These are phyloP conservation scores for Lepilemur septentrionalis DNA, from an alignment of 2,797 vertebrate species.

Conservation along the genomic window DNA sequence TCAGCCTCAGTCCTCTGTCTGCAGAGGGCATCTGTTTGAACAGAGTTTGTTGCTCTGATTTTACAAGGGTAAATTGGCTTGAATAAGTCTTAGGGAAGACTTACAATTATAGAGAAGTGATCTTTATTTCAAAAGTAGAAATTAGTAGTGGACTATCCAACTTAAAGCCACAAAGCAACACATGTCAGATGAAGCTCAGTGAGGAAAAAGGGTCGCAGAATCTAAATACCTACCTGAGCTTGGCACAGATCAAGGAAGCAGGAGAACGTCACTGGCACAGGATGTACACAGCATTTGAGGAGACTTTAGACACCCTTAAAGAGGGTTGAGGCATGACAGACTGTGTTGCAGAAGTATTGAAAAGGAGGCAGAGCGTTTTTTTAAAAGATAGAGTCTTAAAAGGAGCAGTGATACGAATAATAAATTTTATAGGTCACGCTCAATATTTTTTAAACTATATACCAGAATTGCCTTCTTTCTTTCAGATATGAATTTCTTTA, in stretches of 20 bases:
- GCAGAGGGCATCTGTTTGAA: neutral
- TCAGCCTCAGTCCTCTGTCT: neutral
- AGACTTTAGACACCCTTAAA: neutral
- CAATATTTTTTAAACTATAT: neutral
- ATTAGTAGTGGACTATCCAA: neutral
- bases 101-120: neutral
- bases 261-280: neutral
- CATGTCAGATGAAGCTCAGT: neutral
- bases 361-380: neutral
- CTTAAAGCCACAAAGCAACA: neutral
- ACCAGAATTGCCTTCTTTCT: neutral
- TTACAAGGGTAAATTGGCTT: neutral
- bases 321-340: neutral
- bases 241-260: neutral
- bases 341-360: neutral
- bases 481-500: conserved; percentile 6
- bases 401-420: neutral
- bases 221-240: neutral
- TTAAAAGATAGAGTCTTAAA: neutral
- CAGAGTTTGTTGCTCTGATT: neutral
- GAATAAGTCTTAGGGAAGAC: neutral
- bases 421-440: neutral
- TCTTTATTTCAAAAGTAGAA: neutral
- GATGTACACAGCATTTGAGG: neutral
- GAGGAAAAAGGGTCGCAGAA: neutral